phyloP scores from a whole-genome alignment of 2,113 vertebrate species.

The Willisornis vidua region DNA sequence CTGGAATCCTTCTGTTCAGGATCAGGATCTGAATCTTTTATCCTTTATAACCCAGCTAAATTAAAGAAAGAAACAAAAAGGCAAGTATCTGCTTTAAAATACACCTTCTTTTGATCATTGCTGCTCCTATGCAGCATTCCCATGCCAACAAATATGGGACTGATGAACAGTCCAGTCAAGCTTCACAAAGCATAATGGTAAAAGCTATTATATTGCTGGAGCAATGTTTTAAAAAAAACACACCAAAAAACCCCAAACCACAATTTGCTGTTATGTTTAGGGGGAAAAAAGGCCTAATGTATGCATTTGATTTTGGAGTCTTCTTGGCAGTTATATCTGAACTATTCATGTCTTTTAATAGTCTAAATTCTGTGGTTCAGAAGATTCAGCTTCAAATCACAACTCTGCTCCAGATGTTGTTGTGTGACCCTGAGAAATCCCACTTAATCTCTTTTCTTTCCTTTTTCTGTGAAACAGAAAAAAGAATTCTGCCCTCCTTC shows the following conservation, averaged over 20 bases:
- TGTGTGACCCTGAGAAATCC: background rate
- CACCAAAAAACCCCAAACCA: too few relatives aligned
- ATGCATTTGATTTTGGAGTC: background rate
- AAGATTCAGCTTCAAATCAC: background rate
- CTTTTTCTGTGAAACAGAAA: background rate
- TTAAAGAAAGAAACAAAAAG: background rate
- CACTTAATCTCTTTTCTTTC: background rate
- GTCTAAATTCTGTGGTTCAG: background rate
- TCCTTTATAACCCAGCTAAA: background rate
- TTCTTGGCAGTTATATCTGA: background rate
- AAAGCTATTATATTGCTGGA: background rate
- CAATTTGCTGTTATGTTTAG: background rate
- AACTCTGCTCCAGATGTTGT: background rate
- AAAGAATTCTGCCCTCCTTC: background rate
- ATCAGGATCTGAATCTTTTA: background rate
- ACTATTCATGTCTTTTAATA: background rate
- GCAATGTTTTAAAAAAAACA: background rate
- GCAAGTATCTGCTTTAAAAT: background rate
- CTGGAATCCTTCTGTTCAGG: background rate
- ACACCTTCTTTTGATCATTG: background rate
- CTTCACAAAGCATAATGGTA: background rate
- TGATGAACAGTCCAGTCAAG: background rate
- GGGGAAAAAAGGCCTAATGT: rapidly evolving
- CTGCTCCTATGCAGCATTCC: background rate
- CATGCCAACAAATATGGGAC: background rate